Evolutionary conservation across 2,888 invertebrate species (phyloP).

Genomic region (Drosophila nr. perissopoda): DNA sequence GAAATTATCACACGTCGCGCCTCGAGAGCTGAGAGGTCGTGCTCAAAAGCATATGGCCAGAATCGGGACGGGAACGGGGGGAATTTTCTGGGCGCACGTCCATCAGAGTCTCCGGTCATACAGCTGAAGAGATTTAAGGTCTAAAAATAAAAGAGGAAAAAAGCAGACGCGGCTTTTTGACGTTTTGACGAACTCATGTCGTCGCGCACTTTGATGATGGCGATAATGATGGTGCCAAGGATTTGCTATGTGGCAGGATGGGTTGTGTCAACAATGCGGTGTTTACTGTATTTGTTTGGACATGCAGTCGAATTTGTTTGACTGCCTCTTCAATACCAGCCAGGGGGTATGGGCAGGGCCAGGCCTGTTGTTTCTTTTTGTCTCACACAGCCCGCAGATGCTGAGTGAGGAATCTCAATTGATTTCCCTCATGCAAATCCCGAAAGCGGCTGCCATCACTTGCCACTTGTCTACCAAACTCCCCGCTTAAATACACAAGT

Average conservation of each 20-base stretch:
- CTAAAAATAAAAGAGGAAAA: conserved; percentile 57
- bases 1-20: conserved; percentile 58
- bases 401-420: conserved; percentile 50
- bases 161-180: conserved; percentile 49
- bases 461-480: conserved; percentile 54
- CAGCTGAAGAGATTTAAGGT: conserved; percentile 55
- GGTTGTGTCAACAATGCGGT: conserved; percentile 33
- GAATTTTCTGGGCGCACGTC: conserved; percentile 45
- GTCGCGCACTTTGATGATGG: conserved; percentile 60
- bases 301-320: conserved; percentile 51
- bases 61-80: conserved; percentile 4
- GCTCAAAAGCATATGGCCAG: conserved; percentile 65
- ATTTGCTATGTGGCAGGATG: conserved; percentile 46
- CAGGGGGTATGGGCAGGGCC: background rate
- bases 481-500: conserved; percentile 15
- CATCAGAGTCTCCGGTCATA: conserved; percentile 44
- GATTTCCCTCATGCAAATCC: conserved; percentile 54
- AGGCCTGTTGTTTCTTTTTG: conserved; percentile 12
- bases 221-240: conserved; percentile 45
- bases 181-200: conserved; percentile 72
- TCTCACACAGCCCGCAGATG: conserved; percentile 37
- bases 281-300: conserved; percentile 51
- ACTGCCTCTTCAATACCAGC: conserved; percentile 32
- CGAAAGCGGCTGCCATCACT: conserved; percentile 38
- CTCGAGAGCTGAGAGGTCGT: conserved; percentile 40